Evolutionary conservation across 2,113 vertebrate genomes (phyloP).

Genomic region (Myiozetetes cayanensis): DNA sequence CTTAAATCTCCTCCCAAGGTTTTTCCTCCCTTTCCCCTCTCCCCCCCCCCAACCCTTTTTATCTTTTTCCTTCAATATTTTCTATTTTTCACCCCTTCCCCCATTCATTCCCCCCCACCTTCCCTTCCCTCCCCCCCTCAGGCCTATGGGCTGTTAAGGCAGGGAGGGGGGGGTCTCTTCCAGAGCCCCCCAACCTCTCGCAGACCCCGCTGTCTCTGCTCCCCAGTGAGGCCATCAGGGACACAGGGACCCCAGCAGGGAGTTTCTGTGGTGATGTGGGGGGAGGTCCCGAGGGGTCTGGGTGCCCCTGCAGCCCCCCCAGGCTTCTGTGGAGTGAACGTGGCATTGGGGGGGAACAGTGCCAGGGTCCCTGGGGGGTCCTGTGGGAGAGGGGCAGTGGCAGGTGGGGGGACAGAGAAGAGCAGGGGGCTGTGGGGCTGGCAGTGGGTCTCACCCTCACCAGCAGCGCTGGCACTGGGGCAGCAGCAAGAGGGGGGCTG

Average conservation of each 20-base stretch:
- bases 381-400: background rate
- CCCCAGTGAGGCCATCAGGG: background rate
- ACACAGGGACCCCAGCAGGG: rapidly evolving
- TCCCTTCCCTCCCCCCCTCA: background rate
- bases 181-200: background rate
- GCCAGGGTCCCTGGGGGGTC: too few species aligned
- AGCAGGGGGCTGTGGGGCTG: background rate
- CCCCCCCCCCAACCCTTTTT: background rate
- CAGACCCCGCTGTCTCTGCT: background rate
- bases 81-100: background rate
- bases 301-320: background rate
- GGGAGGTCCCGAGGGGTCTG: background rate
- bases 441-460: background rate
- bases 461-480: too few species aligned
- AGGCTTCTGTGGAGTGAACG: background rate
- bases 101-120: background rate
- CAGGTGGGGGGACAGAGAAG: background rate
- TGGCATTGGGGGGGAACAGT: background rate
- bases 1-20: too few species aligned
- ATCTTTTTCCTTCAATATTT: background rate
- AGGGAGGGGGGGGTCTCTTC: background rate
- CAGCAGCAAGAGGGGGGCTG: background rate
- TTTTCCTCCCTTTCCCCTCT: too few species aligned
- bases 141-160: background rate
- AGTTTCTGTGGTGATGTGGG: background rate